Evolutionary conservation across 1,140 invertebrate genomes (phyloP).

Genomic region (Microvelia longipes): DNA sequence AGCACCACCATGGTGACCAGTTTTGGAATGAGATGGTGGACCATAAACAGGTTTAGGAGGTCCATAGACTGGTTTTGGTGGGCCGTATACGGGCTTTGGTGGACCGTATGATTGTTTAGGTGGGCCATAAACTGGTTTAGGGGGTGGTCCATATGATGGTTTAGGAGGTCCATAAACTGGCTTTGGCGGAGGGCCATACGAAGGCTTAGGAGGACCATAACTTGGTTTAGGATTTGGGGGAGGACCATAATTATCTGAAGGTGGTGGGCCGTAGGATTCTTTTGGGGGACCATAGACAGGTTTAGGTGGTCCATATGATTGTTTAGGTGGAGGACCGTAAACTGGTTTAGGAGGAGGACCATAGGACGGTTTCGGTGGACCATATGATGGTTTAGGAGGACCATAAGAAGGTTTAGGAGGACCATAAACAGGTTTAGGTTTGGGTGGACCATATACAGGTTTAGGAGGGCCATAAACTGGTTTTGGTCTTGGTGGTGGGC

Average conservation of each 20-base stretch:
- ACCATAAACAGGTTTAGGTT: conserved; percentile 17
- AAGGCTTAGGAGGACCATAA: conserved; percentile 23
- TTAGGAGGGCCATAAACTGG: conserved; percentile 24
- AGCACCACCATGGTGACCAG: conserved; percentile 28
- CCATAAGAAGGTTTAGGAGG: conserved; percentile 13
- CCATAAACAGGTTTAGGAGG: conserved; percentile 30
- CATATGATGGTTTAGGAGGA: conserved; percentile 18
- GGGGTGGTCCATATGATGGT: conserved; percentile 20
- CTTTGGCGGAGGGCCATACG: conserved; percentile 24
- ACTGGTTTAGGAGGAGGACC: conserved; percentile 29
- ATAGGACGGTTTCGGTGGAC: conserved; percentile 18
- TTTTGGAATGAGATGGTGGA: conserved; percentile 14
- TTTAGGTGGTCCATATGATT: conserved; percentile 25
- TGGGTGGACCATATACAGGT: conserved; percentile 22
- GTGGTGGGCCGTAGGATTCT: conserved; percentile 20
- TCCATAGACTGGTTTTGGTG: conserved; percentile 27
- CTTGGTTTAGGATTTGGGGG: conserved; percentile 20
- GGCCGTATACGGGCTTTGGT: conserved; percentile 27
- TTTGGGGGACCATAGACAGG: conserved; percentile 23
- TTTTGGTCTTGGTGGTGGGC: conserved; percentile 1
- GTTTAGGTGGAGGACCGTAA: conserved; percentile 28
- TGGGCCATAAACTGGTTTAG: conserved; percentile 23
- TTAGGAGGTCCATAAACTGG: conserved; percentile 22
- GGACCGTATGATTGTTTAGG: conserved; percentile 23
- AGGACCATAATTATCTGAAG: conserved; percentile 28